A percentile compares a stretch with the other conserved stretches of the same genome.
These are phyloP conservation scores for Drosophila colorata DNA, from an alignment of 2,888 invertebrate species.

Conservation along the genomic window DNA sequence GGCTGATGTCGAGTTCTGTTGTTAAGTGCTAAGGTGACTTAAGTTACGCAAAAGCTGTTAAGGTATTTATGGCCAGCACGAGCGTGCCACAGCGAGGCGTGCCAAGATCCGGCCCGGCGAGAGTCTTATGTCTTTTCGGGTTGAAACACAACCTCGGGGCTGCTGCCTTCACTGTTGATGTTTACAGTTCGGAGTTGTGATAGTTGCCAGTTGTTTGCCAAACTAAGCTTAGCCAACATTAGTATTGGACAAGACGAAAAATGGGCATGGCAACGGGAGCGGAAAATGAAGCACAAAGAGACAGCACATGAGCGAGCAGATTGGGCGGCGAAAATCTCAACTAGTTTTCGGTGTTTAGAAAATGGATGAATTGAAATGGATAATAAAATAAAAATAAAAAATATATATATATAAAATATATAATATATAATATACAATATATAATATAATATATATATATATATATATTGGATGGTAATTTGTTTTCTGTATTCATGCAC, in stretches of 20 bases:
- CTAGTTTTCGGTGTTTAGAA: background rate
- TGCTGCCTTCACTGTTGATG: conserved; percentile 28
- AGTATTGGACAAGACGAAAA: background rate
- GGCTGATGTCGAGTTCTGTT: conserved; percentile 31
- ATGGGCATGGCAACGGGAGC: background rate
- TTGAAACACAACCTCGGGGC: conserved; percentile 15
- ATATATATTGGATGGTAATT: too few species aligned
- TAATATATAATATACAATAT: too few species aligned
- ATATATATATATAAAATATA: too few species aligned
- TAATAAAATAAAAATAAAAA: background rate
- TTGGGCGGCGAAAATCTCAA: background rate
- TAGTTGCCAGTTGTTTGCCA: conserved; percentile 40
- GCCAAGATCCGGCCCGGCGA: conserved; percentile 39
- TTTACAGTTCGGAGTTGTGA: conserved; percentile 35
- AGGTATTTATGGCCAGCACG: conserved; percentile 70
- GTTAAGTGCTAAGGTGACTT: conserved; percentile 73
- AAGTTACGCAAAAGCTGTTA: conserved; percentile 76
- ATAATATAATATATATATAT: too few species aligned
- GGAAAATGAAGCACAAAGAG: background rate
- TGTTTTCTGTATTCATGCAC: too few species aligned
- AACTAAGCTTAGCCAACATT: conserved; percentile 28
- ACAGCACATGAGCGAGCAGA: background rate
- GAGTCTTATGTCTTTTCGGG: conserved; percentile 48
- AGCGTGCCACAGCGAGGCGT: conserved; percentile 40
- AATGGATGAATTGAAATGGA: background rate